Evolutionary conservation across 2,888 invertebrate genomes (phyloP).

Genomic region (Platypus cylindrus): DNA sequence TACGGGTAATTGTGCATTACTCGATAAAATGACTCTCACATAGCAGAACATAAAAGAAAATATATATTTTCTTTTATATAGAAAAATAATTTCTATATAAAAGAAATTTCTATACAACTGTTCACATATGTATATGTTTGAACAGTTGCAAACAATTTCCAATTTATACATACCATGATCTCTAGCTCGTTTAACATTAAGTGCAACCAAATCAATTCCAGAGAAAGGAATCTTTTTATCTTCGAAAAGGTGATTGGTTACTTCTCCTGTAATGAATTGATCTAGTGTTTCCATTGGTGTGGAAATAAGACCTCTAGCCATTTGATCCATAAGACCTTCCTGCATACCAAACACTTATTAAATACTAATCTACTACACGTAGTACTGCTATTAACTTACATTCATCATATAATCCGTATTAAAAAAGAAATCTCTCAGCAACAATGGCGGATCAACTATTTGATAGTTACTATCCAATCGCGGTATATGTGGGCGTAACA

Average conservation of each 20-base stretch:
- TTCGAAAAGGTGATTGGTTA: conserved; percentile 90
- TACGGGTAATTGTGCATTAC: too few species aligned
- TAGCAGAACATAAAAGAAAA: too few species aligned
- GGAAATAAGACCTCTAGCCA: conserved; percentile 70
- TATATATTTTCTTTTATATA: too few species aligned
- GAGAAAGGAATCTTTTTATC: conserved; percentile 81
- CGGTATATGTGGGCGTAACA: conserved; percentile 74
- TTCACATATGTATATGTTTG: background rate
- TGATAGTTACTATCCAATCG: conserved; percentile 67
- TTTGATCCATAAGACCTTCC: conserved; percentile 71
- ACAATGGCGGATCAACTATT: conserved; percentile 70
- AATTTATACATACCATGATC: conserved; percentile 74
- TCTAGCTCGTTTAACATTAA: conserved; percentile 76
- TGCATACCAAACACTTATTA: conserved; percentile 28
- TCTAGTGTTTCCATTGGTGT: conserved; percentile 89
- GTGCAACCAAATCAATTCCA: conserved; percentile 78
- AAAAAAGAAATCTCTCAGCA: conserved; percentile 82
- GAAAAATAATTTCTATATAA: too few species aligned
- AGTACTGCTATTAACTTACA: conserved; percentile 30
- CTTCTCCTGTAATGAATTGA: conserved; percentile 88
- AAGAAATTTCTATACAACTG: too few species aligned
- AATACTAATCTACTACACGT: background rate
- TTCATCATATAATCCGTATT: conserved; percentile 71
- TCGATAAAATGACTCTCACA: too few species aligned
- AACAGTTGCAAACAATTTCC: background rate